Base-by-base conservation (phyloP, 2,113 vertebrate species). In the Piprites chloris region DNA sequence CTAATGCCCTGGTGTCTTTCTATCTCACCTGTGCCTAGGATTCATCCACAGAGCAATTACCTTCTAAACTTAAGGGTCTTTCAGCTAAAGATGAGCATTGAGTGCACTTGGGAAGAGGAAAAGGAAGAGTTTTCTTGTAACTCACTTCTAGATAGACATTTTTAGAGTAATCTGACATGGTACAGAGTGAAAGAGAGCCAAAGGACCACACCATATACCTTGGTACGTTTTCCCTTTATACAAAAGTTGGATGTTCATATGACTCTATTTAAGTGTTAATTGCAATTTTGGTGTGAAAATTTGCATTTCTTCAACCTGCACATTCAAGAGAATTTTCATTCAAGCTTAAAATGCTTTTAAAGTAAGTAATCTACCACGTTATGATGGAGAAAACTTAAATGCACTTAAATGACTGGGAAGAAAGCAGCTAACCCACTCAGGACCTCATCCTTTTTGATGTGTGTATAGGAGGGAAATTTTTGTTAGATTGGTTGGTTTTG, bases 401-500 rank as follows among this genome's bases (percentile, higher is more conserved):
- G 2, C 8, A n/a, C 1, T 15, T 55, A 4, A 7, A 41, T n/a
- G 15, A 35, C 41, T 50, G 68, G 19, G 39, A 49, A 55, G 32
- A 78, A 50, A 73, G 9, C 8, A 80, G 24, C 6, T 58, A 81
- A 76, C 15, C 17, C 14, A 12, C 12, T 68, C 18, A 50, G 49
- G 35, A 59, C 8, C 5, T 75, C 24, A 61, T 7, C 7, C 7
- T 66, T 67, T 41, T 74, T 42, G 15, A 73, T 33, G 27, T 4
- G 8, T 66, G 3, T 33, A 41, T 30, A 47, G 9, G 14, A 72
- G 7, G 1, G 7, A 68, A 72, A 5, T 7, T 37, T 52, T 28
- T n/a, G 3, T 1, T 68, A 32, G 10, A 1, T 33, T 32, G 4
- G 11, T 12, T 65, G 23, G 1, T 14, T 47, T 50, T 32, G 10